Percentiles rank a stretch among this genome's conserved stretches.
phyloP scores from a whole-genome alignment of 2,113 vertebrate species.

The Fukomys damarensis region DNA sequence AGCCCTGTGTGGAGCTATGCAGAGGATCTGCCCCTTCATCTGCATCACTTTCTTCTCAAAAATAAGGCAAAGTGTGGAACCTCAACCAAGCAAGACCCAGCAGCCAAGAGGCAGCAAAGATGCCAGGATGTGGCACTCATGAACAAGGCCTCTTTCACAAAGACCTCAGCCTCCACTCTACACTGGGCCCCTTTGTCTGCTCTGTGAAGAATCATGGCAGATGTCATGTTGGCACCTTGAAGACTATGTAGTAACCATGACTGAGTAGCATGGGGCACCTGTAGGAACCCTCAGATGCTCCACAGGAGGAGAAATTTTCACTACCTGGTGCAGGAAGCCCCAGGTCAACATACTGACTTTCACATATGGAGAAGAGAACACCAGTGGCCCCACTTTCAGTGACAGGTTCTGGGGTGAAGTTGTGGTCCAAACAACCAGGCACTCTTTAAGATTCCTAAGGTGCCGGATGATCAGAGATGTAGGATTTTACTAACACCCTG shows the following conservation, averaged over 20 bases:
- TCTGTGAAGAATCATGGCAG: conserved; percentile 40
- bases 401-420: background rate
- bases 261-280: background rate
- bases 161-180: background rate
- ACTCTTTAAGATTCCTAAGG: background rate
- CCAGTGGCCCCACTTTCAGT: background rate
- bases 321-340: conserved; percentile 34
- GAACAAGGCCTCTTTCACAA: background rate
- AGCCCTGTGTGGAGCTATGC: background rate
- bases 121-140: background rate
- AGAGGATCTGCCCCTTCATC: background rate
- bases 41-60: conserved; percentile 20
- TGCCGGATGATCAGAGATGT: background rate
- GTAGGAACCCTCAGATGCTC: background rate
- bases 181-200: background rate
- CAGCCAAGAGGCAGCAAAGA: background rate
- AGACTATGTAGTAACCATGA: background rate
- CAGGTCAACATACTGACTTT: background rate
- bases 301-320: background rate
- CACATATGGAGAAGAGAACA: background rate
- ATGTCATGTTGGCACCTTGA: background rate
- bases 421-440: background rate
- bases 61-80: background rate
- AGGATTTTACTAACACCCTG: background rate
- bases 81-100: background rate